Evolutionary conservation across 2,113 vertebrate genomes (phyloP).

Genomic region (Calidris pygmaea): DNA sequence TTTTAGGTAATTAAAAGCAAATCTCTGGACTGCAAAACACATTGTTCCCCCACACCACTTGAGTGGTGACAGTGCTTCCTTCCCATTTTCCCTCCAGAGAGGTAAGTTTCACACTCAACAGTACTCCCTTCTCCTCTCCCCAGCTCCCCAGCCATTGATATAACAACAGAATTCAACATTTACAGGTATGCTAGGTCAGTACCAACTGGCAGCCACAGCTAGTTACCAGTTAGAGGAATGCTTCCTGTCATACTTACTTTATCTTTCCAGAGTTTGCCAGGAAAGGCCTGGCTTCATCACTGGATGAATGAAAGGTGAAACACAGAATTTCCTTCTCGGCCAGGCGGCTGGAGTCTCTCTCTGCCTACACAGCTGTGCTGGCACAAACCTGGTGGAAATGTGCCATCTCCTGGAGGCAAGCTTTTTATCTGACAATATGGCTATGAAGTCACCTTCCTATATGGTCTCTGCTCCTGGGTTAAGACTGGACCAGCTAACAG

Average conservation of each 20-base stretch:
- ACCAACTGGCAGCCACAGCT: not conserved
- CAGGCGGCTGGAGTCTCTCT: not conserved
- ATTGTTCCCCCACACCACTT: rapidly evolving
- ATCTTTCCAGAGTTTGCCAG: not conserved
- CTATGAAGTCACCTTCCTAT: not conserved
- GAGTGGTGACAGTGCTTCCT: not conserved
- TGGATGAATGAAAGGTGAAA: not conserved
- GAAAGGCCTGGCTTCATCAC: not conserved
- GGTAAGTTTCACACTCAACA: not conserved
- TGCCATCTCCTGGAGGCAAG: slow-evolving; percentile 2
- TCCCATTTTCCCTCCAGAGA: not conserved
- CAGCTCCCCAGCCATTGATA: not conserved
- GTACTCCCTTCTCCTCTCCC: not conserved
- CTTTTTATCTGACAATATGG: not conserved
- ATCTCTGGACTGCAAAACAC: not conserved
- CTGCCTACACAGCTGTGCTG: not conserved
- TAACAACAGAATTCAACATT: not conserved
- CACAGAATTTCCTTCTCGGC: not conserved
- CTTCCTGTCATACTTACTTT: not conserved
- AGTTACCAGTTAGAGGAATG: not conserved
- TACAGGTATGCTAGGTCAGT: not conserved
- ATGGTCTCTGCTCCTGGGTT: not conserved
- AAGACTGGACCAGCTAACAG: not conserved
- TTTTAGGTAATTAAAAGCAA: not conserved
- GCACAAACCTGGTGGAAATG: not conserved